Evolutionary conservation across 2,888 invertebrate species (phyloP).

Genomic region (Girardia tigrina): DNA sequence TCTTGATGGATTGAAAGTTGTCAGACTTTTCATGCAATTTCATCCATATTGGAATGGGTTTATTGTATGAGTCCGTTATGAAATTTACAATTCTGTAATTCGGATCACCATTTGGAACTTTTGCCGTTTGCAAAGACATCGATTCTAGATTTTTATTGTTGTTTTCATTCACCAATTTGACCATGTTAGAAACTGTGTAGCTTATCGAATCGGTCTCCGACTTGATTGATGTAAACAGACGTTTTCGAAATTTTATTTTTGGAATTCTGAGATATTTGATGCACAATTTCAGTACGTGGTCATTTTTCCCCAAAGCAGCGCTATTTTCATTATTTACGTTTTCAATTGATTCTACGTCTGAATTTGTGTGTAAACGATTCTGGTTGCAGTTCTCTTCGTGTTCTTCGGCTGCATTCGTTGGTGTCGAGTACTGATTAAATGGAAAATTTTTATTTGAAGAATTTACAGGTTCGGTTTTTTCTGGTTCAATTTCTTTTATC

Average conservation of each 20-base stretch:
- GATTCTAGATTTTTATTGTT: constrained; percentile 10
- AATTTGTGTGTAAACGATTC: background rate
- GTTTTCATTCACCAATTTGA: constrained; percentile 1
- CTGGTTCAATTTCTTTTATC: background rate
- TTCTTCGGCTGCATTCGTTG: background rate
- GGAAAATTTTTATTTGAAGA: background rate
- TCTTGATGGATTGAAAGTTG: background rate
- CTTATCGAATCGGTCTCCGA: background rate
- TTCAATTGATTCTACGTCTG: background rate
- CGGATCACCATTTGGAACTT: background rate
- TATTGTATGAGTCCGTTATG: background rate
- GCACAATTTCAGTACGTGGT: background rate
- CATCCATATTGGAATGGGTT: constrained; percentile 1
- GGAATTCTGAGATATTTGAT: background rate
- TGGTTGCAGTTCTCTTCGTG: background rate
- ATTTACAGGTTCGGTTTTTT: background rate
- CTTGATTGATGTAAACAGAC: background rate
- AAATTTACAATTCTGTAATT: background rate
- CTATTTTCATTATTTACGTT: background rate
- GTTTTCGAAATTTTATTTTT: background rate
- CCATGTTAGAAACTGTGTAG: background rate
- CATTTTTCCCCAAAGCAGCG: background rate
- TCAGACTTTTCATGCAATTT: background rate
- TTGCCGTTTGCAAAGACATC: background rate
- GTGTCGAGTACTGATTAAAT: too few relatives aligned